Base-by-base conservation (phyloP, 1,140 invertebrate species). In the Nymphalis io region DNA sequence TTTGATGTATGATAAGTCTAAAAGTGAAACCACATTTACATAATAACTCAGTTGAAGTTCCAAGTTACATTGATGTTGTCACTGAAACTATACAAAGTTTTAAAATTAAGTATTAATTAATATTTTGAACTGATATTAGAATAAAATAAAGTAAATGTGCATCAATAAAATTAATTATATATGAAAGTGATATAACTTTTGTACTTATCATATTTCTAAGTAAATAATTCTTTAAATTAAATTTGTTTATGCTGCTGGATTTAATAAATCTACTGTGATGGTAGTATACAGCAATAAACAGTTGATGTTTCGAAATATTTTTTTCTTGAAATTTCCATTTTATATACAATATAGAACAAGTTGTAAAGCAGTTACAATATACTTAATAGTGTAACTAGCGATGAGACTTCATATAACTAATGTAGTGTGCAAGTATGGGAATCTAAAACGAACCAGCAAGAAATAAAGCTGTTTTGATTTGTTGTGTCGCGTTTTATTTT, bases 401-500 rank as follows among this genome's bases (percentile, higher is more conserved):
- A 69, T 63, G 46, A 58, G 62, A 58, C 60, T 70, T 55, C 60
- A 70, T 46, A 60, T 62, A 44, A 46, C 38, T 68, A 53, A 42
- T 60, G 70, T 89, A 88, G 82, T 82, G 75, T 83, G 83, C 81
- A 84, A 82, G 73, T 84, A 85, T 85, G 81, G 76, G 78, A 84
- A 86, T 82, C 82, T 79, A 81, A 78, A 82, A 84, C 81, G 79
- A 86, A 82, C 82, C 82, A 88, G 84, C 83, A 83, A 76, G 70
- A 84, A 90, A 87, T 89, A 88, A 90, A 90, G 83, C 87, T 89
- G 88, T 90, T 90, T 90, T 89, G 83, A 90, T 89, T 90, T 89
- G 79, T 89, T 83, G 82, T 84, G 78, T 23, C 5, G 76, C 61
- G 76, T 87, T 84, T 90, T 81, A 77, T 75, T 84, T 83, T 18